Percentiles rank a stretch among this genome's conserved stretches.
These are phyloP conservation scores for Otus sunia DNA, from an alignment of 2,113 vertebrate genomes.

Conservation along the genomic window DNA sequence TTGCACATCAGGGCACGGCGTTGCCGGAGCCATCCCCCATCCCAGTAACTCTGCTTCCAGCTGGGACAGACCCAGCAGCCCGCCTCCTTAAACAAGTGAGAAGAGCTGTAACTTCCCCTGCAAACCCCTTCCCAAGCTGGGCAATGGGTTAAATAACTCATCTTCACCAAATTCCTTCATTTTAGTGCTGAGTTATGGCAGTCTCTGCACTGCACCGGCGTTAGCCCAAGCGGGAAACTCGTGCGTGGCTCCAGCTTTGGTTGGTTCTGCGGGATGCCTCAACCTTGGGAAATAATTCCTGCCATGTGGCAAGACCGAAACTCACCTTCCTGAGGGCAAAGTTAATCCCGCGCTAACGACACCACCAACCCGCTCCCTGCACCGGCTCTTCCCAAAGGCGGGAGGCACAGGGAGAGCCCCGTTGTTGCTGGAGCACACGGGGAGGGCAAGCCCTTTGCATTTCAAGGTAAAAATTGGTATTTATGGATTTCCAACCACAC, in stretches of 20 bases:
- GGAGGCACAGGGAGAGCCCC: rapidly evolving
- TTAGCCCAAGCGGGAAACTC: rapidly evolving
- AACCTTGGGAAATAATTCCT: rapidly evolving
- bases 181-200: rapidly evolving
- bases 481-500: rapidly evolving
- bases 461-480: rapidly evolving
- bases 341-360: rapidly evolving
- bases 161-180: neutral
- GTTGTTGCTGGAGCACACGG: neutral
- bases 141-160: rapidly evolving
- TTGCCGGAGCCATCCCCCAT: neutral
- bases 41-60: neutral
- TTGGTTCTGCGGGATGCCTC: rapidly evolving
- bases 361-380: rapidly evolving
- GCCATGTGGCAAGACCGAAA: rapidly evolving
- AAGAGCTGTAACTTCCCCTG: neutral
- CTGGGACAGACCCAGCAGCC: rapidly evolving
- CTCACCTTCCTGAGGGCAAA: neutral
- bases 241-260: rapidly evolving
- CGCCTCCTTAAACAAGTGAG: neutral
- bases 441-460: neutral
- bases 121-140: too few relatives aligned
- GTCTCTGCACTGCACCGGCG: rapidly evolving
- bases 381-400: rapidly evolving
- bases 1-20: rapidly evolving